These are phyloP conservation scores for Lucifuga dentata DNA, from an alignment of 2,113 vertebrate genomes.

Conservation along the genomic window DNA sequence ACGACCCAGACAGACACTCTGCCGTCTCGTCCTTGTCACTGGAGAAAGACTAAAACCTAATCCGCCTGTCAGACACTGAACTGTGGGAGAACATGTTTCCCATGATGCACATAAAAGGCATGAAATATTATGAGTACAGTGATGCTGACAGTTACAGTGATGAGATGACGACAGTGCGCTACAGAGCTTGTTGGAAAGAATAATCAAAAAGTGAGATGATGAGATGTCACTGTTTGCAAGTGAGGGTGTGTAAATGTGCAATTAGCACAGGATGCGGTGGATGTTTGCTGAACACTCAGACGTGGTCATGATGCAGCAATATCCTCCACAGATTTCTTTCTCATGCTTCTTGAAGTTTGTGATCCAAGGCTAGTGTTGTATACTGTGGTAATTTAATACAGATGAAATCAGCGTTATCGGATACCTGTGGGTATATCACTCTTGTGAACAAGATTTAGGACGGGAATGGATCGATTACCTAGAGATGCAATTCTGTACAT, in stretches of 20 bases:
- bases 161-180: too few species aligned
- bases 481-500: constrained; percentile 47
- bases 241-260: constrained; percentile 14
- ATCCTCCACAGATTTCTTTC: constrained; percentile 9
- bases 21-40: constrained; percentile 62
- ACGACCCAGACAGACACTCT: constrained; percentile 47
- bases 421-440: constrained; percentile 45
- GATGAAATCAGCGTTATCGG: constrained; percentile 52
- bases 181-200: neutral
- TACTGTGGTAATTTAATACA: constrained; percentile 48
- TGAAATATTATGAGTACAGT: constrained; percentile 1
- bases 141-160: neutral
- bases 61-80: constrained; percentile 35
- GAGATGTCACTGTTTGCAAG: constrained; percentile 2
- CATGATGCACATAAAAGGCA: constrained; percentile 12
- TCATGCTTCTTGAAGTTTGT: constrained; percentile 8
- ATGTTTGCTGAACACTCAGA: constrained; percentile 31
- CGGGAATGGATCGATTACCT: constrained; percentile 50
- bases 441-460: constrained; percentile 61
- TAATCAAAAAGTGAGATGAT: neutral
- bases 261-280: too few species aligned
- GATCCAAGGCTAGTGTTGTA: constrained; percentile 25
- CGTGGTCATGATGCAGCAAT: constrained; percentile 36
- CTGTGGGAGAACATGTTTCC: constrained; percentile 19
- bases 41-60: constrained; percentile 22